phyloP scores from a whole-genome alignment of 2,113 vertebrate species.

The Alaudala cheleensis region DNA sequence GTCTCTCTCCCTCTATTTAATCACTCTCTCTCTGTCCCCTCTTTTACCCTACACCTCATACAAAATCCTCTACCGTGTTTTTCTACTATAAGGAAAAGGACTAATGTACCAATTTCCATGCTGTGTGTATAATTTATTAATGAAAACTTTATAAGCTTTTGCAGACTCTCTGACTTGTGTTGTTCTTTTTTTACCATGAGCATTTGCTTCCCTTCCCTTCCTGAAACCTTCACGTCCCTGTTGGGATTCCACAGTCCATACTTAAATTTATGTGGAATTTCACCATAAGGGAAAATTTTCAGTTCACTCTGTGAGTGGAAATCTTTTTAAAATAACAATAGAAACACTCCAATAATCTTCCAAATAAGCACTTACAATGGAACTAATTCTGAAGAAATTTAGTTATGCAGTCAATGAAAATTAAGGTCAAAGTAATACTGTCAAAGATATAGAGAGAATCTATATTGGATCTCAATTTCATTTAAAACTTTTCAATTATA shows the following conservation, averaged over 20 bases:
- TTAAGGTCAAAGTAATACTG: neutral
- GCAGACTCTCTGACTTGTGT: neutral
- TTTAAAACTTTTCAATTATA: neutral
- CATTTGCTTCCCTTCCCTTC: neutral
- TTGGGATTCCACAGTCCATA: neutral
- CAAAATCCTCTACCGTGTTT: neutral
- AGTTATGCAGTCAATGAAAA: neutral
- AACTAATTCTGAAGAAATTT: neutral
- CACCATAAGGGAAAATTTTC: neutral
- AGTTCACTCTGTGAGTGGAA: neutral
- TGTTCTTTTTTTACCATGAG: neutral
- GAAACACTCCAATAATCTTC: neutral
- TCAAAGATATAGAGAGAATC: neutral
- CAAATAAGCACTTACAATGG: neutral
- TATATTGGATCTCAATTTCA: neutral
- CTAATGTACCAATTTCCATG: neutral
- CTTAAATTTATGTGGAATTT: neutral
- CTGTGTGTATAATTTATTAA: neutral
- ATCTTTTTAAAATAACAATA: neutral
- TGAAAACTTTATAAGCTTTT: neutral
- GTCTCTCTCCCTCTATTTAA: neutral
- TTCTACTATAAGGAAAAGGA: neutral
- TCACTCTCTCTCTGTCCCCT: neutral
- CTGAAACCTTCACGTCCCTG: neutral
- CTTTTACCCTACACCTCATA: neutral